Base-by-base conservation (phyloP, 2,797 vertebrate species). In the Sternotherus odoratus region DNA sequence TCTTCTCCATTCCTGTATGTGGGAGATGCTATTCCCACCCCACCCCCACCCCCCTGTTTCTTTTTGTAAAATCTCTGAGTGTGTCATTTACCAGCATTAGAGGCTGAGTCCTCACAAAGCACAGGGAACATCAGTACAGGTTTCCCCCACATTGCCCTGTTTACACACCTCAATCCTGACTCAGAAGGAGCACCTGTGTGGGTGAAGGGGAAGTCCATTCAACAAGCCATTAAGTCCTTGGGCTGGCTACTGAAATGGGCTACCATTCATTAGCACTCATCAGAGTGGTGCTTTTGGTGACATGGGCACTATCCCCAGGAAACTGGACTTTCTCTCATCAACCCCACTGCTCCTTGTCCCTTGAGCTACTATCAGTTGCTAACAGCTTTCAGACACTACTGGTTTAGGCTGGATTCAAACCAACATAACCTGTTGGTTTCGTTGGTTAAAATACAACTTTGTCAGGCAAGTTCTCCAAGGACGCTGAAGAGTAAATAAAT, bases 361-460 rank as follows among this genome's bases (percentile, higher is more conserved):
- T 8, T 0, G 26, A 51, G 83, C 4, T 2, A 33, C 43, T 26
- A 0, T 23, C 0, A 0, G 50, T 69, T 48, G 5, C 7, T 12
- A 43, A 57, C 1, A 12, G 79, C 48, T 19, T 53, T 79, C 79
- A 1, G 12, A 0, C 33, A 2, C 77, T 26, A 79, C 95, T 77
- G 74, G 3, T 87, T 92, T 11, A 28, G 43, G 24, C 43, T 30
- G 12, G 26, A 75, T 30, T 48, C 72, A 75, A 75, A 48, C 24
- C 39, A 43, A 39, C 1, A 6, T 74, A 24, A 28, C 23, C 23
- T 74, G 39, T 74, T n/a, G n/a, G 36, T 8, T 74, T 12, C 69
- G 26, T 39, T 26, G 11, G 19, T 39, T 69, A 36, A 12, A 69
- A 69, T 69, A 39, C 36, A 69, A 11, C 69, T 46, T 28, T 43